These are phyloP conservation scores for Pentalonia nigronervosa DNA, from an alignment of 1,140 invertebrate genomes.

Conservation along the genomic window DNA sequence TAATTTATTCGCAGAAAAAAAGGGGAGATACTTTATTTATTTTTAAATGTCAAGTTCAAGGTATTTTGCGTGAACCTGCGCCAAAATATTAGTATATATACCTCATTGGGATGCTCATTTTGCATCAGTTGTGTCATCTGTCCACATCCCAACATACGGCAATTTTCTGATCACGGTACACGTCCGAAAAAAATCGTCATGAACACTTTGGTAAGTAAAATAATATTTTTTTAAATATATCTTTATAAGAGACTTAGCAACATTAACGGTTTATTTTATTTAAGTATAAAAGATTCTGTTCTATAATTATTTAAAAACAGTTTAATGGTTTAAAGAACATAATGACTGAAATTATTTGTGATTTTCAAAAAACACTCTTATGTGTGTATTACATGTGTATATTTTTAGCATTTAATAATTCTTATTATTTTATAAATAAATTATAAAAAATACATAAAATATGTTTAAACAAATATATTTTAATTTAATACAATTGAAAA, in stretches of 20 bases:
- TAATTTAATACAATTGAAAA: background rate
- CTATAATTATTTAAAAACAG: background rate
- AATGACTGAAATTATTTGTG: background rate
- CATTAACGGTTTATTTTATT: background rate
- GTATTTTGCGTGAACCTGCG: conserved; percentile 16
- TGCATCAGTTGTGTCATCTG: conserved; percentile 48
- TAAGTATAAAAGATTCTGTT: background rate
- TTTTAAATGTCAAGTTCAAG: conserved; percentile 52
- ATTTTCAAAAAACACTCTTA: background rate
- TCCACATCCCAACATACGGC: conserved; percentile 25
- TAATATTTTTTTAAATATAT: background rate
- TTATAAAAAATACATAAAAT: background rate
- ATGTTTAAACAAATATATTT: background rate
- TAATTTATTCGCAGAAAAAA: conserved; percentile 50
- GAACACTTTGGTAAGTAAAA: conserved; percentile 32
- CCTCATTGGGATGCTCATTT: background rate
- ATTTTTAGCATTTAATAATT: background rate
- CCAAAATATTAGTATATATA: conserved; percentile 44
- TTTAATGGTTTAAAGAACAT: background rate
- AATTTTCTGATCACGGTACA: conserved; percentile 28
- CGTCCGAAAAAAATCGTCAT: background rate
- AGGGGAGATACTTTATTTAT: conserved; percentile 30
- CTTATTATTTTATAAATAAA: background rate
- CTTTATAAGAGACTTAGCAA: background rate
- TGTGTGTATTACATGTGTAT: background rate